These are phyloP conservation scores for Oscheius sp. DNA, from an alignment of 2,888 invertebrate genomes.

Conservation along the genomic window DNA sequence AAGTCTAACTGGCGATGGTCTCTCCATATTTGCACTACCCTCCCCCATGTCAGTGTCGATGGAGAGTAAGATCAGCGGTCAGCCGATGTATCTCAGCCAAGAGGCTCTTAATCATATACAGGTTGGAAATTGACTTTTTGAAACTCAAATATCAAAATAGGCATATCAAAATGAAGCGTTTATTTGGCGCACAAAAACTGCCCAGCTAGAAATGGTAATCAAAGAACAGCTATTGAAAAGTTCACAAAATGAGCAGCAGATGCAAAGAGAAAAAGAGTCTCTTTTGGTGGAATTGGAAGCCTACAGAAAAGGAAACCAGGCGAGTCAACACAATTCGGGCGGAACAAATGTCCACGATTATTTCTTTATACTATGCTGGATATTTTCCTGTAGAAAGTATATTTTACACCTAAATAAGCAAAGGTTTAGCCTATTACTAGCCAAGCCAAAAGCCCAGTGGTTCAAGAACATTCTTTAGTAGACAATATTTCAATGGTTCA, in stretches of 20 bases:
- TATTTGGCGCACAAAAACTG: conserved; percentile 69
- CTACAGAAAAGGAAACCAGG: background rate
- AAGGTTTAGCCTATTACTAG: background rate
- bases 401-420: background rate
- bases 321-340: too few species aligned
- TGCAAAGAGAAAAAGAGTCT: conserved; percentile 28
- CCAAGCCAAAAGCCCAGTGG: background rate
- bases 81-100: conserved; percentile 43
- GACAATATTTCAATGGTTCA: background rate
- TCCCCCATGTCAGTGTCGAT: conserved; percentile 30
- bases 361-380: too few species aligned
- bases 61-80: conserved; percentile 33
- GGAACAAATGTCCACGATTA: too few species aligned
- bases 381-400: too few species aligned
- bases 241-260: conserved; percentile 32
- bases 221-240: conserved; percentile 62
- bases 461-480: background rate
- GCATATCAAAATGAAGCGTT: conserved; percentile 69
- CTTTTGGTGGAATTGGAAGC: conserved; percentile 3
- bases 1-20: conserved; percentile 3
- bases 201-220: conserved; percentile 66
- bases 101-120: conserved; percentile 53
- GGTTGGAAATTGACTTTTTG: conserved; percentile 17
- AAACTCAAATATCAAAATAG: conserved; percentile 36
- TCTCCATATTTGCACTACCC: background rate